Conservation (phyloP, 2,888 invertebrate genomes). For the Eledone cirrhosa region DNA sequence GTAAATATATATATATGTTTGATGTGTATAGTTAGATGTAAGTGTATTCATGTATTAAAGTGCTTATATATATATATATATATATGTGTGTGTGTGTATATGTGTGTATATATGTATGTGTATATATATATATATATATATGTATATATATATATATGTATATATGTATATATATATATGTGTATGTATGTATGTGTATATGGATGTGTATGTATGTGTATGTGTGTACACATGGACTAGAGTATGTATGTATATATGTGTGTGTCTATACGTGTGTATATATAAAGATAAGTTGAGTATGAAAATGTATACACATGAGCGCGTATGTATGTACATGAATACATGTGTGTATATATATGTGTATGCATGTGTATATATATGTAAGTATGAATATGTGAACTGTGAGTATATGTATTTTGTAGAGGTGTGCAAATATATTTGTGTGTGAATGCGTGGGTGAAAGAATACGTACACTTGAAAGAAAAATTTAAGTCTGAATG, state of each 20-base stretch:
- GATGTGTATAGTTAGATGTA: too few species aligned
- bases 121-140: neutral
- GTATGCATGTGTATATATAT: too few species aligned
- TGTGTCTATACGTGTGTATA: neutral
- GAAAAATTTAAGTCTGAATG: too few species aligned
- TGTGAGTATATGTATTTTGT: too few species aligned
- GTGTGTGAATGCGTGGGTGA: too few species aligned
- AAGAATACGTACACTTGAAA: too few species aligned
- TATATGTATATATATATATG: neutral
- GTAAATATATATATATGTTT: too few species aligned
- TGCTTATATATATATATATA: constrained; percentile 8
- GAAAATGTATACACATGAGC: neutral
- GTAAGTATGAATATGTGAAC: too few species aligned
- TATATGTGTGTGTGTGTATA: neutral
- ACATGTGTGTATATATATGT: neutral
- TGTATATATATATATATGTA: neutral
- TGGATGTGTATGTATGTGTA: neutral
- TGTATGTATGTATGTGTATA: neutral
- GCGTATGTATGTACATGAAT: neutral
- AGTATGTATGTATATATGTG: neutral
- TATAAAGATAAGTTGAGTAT: too few species aligned
- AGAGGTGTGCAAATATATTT: too few species aligned
- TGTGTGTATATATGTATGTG: neutral
- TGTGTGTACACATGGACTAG: too few species aligned
- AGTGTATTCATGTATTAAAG: too few species aligned